Base-by-base conservation (phyloP, 2,113 vertebrate genomes). In the Turdus rufiventris region DNA sequence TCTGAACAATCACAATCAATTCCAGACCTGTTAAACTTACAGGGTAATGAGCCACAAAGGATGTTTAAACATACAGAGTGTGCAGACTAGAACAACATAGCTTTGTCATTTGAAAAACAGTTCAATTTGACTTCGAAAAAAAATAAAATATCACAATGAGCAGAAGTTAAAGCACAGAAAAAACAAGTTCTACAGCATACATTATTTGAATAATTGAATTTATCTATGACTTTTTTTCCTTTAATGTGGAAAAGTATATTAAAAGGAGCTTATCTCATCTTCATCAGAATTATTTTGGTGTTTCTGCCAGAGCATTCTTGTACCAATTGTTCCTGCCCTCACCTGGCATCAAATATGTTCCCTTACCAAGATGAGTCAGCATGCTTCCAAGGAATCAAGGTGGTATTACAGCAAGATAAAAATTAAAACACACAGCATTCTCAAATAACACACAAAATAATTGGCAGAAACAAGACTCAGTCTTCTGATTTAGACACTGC, bases 401-500 rank as follows among this genome's bases (percentile, higher is more conserved):
- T 40, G 68, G 61, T 29, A 84, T 60, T 81, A 66, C 29, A 84
- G 58, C 31, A 93, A 86, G 80, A 89, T n/a, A 88, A 88, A 82
- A 89, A 18, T 54, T 65, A 54, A 94, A 88, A 88, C 20, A 89
- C 42, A 66, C 18, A 51, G 24, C 34, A 54, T 62, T 66, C 17
- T 51, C 47, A 93, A 88, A 67, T 65, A 58, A 62, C 29, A 43
- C 10, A 6, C 20, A 82, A 92, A 92, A 45, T 73, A 85, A 68
- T 38, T 66, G 62, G 74, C 74, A 95, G 87, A 85, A 95, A 87
- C 17, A 89, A 72, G 29, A 54, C 50, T 72, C 18, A 25, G 45
- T 34, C 42, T 72, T 89, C 94, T 82, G 47, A 88, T 94, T 95
- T 91, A 92, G 71, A 70, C 74, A 68, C 87, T 92, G 31, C 5